Percentiles rank a stretch among this genome's conserved stretches.
Conservation (phyloP, 2,888 invertebrate genomes). For the Leptopilina myrica region DNA sequence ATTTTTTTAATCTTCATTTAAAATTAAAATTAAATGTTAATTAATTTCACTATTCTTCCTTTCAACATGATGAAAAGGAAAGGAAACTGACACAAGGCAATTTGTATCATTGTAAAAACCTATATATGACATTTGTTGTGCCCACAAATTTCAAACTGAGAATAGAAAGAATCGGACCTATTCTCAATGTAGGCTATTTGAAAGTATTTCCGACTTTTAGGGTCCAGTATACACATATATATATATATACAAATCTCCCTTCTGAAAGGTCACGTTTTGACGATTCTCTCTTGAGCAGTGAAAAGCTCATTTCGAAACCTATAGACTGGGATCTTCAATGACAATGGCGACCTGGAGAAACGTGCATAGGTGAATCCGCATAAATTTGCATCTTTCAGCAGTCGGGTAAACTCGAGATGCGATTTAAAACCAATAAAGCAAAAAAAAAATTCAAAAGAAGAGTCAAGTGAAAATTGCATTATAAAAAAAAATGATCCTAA, state of each 20-base stretch:
- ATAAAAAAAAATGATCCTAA: constrained; percentile 30
- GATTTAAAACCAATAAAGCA: constrained; percentile 22
- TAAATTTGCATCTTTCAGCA: constrained; percentile 60
- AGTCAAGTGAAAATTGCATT: constrained; percentile 4
- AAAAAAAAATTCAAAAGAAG: constrained; percentile 8
- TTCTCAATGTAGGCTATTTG: neutral
- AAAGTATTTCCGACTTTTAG: constrained; percentile 34
- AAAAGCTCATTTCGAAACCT: constrained; percentile 42
- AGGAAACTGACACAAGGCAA: neutral
- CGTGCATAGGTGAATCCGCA: constrained; percentile 48
- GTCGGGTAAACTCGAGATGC: constrained; percentile 53
- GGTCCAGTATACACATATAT: constrained; percentile 28
- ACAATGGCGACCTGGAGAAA: constrained; percentile 40
- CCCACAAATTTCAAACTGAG: neutral
- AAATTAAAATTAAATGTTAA: too few species aligned
- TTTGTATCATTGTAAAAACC: neutral
- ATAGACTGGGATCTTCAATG: constrained; percentile 21
- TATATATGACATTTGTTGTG: neutral
- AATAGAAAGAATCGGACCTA: constrained; percentile 8
- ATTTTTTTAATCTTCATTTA: too few species aligned
- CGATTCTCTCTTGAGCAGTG: constrained; percentile 39
- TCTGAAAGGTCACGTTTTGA: constrained; percentile 35
- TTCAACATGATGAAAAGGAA: neutral
- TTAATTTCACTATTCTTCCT: too few species aligned
- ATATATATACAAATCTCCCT: constrained; percentile 24